phyloP scores from a whole-genome alignment of 2,797 vertebrate species.

The Chloroceryle inda region DNA sequence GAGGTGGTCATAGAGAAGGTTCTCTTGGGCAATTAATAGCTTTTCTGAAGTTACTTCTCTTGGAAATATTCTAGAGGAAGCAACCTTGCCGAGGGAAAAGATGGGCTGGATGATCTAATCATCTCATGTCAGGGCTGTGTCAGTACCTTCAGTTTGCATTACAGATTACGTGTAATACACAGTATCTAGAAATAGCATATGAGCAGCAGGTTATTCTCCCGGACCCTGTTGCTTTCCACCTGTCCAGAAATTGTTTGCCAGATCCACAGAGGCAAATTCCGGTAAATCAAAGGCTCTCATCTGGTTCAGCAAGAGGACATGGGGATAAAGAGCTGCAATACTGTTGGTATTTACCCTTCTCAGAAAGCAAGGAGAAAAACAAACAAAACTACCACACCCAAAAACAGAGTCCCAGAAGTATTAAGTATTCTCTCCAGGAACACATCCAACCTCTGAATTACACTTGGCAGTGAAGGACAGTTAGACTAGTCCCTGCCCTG shows the following conservation, averaged over 20 bases:
- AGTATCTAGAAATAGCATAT: not conserved
- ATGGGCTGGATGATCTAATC: not conserved
- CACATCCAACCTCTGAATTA: not conserved
- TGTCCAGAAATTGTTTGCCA: slow-evolving; percentile 17
- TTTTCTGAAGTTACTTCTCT: not conserved
- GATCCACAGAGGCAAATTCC: not conserved
- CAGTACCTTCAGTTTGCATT: not conserved
- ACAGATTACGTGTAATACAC: not conserved
- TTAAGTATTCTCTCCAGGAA: not conserved
- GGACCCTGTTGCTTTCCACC: slow-evolving; percentile 6
- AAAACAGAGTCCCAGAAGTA: not conserved
- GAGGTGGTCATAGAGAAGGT: not conserved
- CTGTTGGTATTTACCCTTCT: not conserved
- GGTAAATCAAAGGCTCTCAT: not conserved
- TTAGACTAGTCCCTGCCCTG: not conserved
- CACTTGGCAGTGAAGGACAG: not conserved
- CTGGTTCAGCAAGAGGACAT: not conserved
- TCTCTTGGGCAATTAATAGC: not conserved
- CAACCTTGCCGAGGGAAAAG: not conserved
- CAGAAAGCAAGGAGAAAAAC: not conserved
- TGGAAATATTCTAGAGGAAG: not conserved
- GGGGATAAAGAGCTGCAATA: not conserved
- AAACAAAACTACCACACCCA: too few species aligned
- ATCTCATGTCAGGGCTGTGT: not conserved
- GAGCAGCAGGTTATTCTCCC: not conserved